phyloP scores from a whole-genome alignment of 2,888 invertebrate genomes.

The Chaetogeoica ovagalla region DNA sequence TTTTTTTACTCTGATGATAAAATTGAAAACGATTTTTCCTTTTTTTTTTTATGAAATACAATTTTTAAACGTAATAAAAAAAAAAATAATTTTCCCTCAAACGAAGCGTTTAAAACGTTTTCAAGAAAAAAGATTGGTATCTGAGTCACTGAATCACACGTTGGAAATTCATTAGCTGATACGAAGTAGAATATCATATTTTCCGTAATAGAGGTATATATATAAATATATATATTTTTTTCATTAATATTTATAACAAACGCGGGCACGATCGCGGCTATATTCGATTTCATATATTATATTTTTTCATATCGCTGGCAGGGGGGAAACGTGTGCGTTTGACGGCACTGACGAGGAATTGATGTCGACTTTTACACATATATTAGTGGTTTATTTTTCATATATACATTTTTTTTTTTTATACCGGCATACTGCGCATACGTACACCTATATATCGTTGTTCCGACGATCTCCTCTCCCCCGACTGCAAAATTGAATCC shows the following conservation, averaged over 20 bases:
- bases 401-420: not conserved
- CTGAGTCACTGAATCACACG: too few relatives aligned
- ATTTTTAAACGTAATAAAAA: too few relatives aligned
- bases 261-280: not conserved
- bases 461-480: too few relatives aligned
- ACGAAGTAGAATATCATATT: not conserved
- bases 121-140: too few relatives aligned
- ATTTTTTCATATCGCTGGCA: not conserved
- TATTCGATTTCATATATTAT: not conserved
- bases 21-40: too few relatives aligned
- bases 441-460: not conserved
- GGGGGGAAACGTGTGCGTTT: not conserved
- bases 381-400: too few relatives aligned
- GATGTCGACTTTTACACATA: slow-evolving; percentile 3
- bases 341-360: slow-evolving; percentile 8
- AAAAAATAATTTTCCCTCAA: too few relatives aligned
- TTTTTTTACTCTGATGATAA: too few relatives aligned
- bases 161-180: too few relatives aligned
- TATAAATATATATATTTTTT: too few relatives aligned
- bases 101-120: too few relatives aligned
- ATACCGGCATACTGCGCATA: not conserved
- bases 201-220: not conserved
- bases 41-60: too few relatives aligned
- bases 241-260: slow-evolving; percentile 2
- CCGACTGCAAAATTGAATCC: not conserved